Base-by-base conservation (phyloP, 2,888 invertebrate species). In the Pammene fasciana region DNA sequence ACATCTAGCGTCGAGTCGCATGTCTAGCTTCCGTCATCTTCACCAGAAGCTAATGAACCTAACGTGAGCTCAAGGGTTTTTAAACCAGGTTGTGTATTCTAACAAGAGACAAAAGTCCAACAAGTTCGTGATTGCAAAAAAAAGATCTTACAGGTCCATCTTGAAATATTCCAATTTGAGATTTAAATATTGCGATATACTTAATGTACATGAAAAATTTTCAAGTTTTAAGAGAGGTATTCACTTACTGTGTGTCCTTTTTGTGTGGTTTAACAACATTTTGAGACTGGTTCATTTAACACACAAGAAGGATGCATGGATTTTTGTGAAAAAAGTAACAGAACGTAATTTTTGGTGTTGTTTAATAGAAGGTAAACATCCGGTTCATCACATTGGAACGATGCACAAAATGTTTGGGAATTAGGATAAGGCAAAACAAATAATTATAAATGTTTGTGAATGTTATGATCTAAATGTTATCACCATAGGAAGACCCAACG, bases 1-100 rank as follows among this genome's bases (percentile, higher is more conserved):
- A 50, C 52, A 62, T 62, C 62, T 62, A 59, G 36, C 60, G 48
- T n/a, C 13, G 50, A 62, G 16, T 62, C 26, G 14, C 14, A 48
- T 43, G 16, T 60, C 60, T 60, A 48, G 10, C 36, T 48, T 60
- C 36, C 46, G 36, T 60, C 46, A 60, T 45, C 43, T 43, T 45
- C 59, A 43, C 59, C 59, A 59, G 26, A n/a, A 26, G 26, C 8
- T 0, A 0, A n/a, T n/a, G 38, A 56, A 38, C 38, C 16, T 38
- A 0, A 4, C 26, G 26, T 36, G 38, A 38, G 9, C 9, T 38
- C 7, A 9, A 38, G 8, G 43, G 43, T 10, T 43, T 41, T 7
- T 43, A 11, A 5, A 43, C 43, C 11, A 43, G 38, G 9, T 43
- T 13, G 38, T 38, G 9, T 38, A 14, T 26, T n/a, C n/a, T 14